A percentile compares a stretch with the other conserved stretches of the same genome.
Conservation (phyloP, 2,797 vertebrate genomes). For the Melanotaenia trifasciata region DNA sequence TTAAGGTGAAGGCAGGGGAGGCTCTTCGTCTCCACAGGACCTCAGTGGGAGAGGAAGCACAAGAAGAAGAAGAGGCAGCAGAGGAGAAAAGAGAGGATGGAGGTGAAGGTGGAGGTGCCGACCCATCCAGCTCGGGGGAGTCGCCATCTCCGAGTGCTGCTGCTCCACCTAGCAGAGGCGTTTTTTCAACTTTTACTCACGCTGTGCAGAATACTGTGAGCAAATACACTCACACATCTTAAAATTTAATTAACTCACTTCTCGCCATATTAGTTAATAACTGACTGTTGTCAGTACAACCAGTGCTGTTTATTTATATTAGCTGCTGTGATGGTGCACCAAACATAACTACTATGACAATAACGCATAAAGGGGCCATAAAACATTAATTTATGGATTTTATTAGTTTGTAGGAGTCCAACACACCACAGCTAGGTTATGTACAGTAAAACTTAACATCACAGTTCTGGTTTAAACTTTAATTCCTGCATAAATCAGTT, state of each 20-base stretch:
- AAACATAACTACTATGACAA: too few relatives aligned
- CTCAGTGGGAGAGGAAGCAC: slow-evolving; percentile 72
- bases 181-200: slow-evolving; percentile 91
- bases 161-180: slow-evolving; percentile 80
- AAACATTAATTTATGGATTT: not conserved
- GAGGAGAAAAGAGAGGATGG: slow-evolving; percentile 50
- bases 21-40: slow-evolving; percentile 72
- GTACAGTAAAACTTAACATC: not conserved
- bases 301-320: too few relatives aligned
- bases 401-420: not conserved
- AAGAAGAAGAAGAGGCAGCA: slow-evolving; percentile 54
- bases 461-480: not conserved
- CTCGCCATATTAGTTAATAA: not conserved
- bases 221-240: slow-evolving; percentile 25
- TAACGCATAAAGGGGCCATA: not conserved
- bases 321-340: not conserved
- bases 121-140: slow-evolving; percentile 39
- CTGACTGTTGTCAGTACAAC: not conserved
- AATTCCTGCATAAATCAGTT: not conserved
- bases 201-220: slow-evolving; percentile 95
- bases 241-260: not conserved
- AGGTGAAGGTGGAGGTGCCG: slow-evolving; percentile 33
- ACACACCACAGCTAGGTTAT: not conserved
- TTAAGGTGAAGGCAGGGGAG: slow-evolving; percentile 87
- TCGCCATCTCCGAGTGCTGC: slow-evolving; percentile 62